Conservation (phyloP, 2,797 vertebrate genomes). For the Potorous gilbertii region DNA sequence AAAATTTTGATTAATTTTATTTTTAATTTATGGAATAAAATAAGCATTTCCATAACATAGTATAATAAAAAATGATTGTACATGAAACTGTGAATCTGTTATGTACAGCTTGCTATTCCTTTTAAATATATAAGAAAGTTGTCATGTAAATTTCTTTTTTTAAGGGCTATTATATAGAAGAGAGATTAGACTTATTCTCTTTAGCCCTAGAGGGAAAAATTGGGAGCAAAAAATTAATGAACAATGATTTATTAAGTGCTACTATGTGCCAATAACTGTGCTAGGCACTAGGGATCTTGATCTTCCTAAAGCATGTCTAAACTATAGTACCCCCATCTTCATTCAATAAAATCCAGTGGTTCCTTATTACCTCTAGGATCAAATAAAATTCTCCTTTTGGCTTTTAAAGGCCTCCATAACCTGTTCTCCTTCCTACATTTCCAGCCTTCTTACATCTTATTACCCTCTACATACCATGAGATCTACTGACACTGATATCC, state of each 20-base stretch:
- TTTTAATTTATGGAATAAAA: too few species aligned
- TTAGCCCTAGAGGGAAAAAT: background rate
- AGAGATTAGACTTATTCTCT: background rate
- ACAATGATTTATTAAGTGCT: background rate
- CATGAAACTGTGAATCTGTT: background rate
- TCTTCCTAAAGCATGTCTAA: constrained; percentile 73
- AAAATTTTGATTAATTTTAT: background rate
- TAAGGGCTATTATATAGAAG: background rate
- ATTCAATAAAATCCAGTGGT: background rate
- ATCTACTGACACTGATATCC: background rate
- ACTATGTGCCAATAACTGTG: background rate
- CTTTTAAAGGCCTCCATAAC: background rate
- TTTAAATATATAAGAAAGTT: background rate
- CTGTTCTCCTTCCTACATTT: background rate
- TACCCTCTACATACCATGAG: background rate
- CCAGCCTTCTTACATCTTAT: background rate
- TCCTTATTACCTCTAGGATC: background rate
- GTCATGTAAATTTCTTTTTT: background rate
- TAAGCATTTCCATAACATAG: background rate
- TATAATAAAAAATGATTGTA: background rate
- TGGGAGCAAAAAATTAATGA: background rate
- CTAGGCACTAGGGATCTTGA: constrained; percentile 44
- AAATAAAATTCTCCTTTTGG: background rate
- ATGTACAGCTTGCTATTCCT: background rate
- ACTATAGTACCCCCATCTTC: constrained; percentile 42